Base-by-base conservation (phyloP, 2,888 invertebrate species). In the Hydrotaea diabolus region DNA sequence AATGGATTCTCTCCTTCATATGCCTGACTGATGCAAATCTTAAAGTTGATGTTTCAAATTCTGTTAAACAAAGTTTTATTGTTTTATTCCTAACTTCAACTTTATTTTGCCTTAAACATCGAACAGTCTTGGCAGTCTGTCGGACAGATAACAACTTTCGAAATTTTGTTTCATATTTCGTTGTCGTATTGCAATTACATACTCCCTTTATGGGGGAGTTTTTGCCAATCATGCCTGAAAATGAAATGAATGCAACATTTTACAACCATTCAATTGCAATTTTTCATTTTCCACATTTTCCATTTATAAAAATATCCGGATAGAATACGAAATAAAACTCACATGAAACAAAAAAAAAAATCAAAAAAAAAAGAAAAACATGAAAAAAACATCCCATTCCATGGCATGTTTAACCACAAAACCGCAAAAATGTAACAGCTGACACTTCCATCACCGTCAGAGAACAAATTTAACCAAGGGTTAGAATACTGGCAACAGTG, bases 401-500 rank as follows among this genome's bases (percentile, higher is more conserved):
- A 80, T 80, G 74, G 75, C 59, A 71, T 59, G 64, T 62, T 80
- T 71, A 77, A 75, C 77, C 80, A 80, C 55, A 74, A 62, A 80
- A 84, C 83, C 80, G 55, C 80, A 84, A 77, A 75, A 79, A 73
- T 83, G 80, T 83, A 80, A 83, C 83, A 80, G 80, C 83, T 83
- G 83, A 77, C 80, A 80, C 76, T 69, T 76, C 64, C 79, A 77
- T 73, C 83, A 74, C 73, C 77, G 75, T 72, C 73, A 80, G 62
- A 17, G 77, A 80, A 73, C 31, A 13, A 77, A 66, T 43, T 69
- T 43, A 26, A 59, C 15, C 59, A 59, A 59, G 23, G 59, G 59
- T 59, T 59, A 15, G 21, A 7, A 26, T 13, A 26, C 4, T 23
- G 59, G 31, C 31, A 4, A 31, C 59, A 23, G 26, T 21, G 77